These are phyloP conservation scores for Hippocampus barbouri DNA, from an alignment of 2,113 vertebrate genomes.

Conservation along the genomic window DNA sequence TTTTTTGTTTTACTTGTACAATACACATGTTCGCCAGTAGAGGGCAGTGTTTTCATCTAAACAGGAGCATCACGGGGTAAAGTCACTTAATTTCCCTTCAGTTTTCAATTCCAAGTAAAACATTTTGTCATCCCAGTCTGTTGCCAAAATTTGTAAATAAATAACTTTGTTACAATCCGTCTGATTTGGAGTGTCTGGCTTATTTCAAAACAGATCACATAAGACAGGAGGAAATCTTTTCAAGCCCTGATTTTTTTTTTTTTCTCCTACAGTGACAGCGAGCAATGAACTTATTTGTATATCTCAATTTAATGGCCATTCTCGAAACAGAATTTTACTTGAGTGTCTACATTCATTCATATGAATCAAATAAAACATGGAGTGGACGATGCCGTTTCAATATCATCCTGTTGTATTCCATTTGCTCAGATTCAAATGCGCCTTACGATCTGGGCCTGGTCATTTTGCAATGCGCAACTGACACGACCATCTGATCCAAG, in stretches of 20 bases:
- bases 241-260: too few species aligned
- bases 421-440: background rate
- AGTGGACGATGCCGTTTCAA: too few species aligned
- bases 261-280: too few species aligned
- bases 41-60: conserved; percentile 33
- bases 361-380: too few species aligned
- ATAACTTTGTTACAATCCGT: background rate
- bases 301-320: too few species aligned
- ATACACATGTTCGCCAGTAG: conserved; percentile 38
- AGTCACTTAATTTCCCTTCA: background rate
- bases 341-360: too few species aligned
- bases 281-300: too few species aligned
- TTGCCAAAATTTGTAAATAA: background rate
- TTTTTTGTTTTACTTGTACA: background rate
- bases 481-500: conserved; percentile 1
- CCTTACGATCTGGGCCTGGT: background rate
- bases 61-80: background rate
- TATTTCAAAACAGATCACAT: background rate
- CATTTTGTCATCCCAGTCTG: background rate
- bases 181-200: background rate
- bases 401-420: too few species aligned
- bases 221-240: too few species aligned
- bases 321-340: too few species aligned
- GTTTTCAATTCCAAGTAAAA: background rate
- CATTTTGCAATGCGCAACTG: background rate